Conservation (phyloP, 2,797 vertebrate genomes). For the Aulostomus chinensis region DNA sequence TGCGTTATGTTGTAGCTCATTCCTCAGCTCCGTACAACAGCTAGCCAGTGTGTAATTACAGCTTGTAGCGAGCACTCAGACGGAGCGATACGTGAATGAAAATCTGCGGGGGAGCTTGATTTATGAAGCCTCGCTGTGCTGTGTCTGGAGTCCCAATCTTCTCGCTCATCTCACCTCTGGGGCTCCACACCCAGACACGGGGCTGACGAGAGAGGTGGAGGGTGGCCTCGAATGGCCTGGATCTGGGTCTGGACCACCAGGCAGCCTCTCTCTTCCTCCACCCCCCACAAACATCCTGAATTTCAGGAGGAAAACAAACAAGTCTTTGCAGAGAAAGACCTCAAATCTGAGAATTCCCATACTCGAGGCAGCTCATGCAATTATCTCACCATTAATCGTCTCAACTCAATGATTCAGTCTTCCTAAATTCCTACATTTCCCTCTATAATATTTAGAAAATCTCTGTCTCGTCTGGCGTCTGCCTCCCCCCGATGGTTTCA, state of each 20-base stretch:
- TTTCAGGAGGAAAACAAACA: slow-evolving; percentile 26
- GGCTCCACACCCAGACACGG: slow-evolving; percentile 76
- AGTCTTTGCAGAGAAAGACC: not conserved
- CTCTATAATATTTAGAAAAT: too few species aligned
- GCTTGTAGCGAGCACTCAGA: slow-evolving; percentile 91
- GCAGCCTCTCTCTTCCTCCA: not conserved
- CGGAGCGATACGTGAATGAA: slow-evolving; percentile 87
- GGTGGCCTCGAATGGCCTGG: not conserved
- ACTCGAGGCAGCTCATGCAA: too few species aligned
- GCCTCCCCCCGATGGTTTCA: too few species aligned
- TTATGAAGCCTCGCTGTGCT: slow-evolving; percentile 85
- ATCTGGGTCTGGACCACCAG: not conserved
- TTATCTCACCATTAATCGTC: not conserved
- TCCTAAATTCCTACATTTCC: too few species aligned
- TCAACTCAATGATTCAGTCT: too few species aligned
- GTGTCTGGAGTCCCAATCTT: slow-evolving; percentile 87
- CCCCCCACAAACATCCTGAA: too few species aligned
- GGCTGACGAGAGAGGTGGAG: slow-evolving; percentile 61
- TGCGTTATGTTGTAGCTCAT: slow-evolving; percentile 92
- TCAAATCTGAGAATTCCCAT: slow-evolving; percentile 2
- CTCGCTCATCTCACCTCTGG: slow-evolving; percentile 85
- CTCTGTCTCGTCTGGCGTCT: too few species aligned
- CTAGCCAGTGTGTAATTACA: slow-evolving; percentile 93
- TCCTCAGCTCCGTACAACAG: slow-evolving; percentile 86
- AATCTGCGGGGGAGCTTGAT: slow-evolving; percentile 89